Percentiles rank a stretch among this genome's conserved stretches.
These are phyloP conservation scores for Mongoloraphidia duomilia DNA, from an alignment of 2,888 invertebrate genomes.

Conservation along the genomic window DNA sequence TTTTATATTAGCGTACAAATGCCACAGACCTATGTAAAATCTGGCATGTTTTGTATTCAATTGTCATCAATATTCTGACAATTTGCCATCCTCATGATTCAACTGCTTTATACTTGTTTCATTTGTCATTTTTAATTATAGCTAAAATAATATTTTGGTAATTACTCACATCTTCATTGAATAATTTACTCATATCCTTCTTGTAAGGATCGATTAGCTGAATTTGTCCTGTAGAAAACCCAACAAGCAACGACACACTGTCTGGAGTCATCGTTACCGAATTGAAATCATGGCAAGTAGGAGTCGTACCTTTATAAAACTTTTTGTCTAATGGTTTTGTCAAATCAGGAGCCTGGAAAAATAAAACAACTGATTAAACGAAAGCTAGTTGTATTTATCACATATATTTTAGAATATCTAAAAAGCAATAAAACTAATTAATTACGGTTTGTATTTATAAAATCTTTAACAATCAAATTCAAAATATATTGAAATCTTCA, in stretches of 20 bases:
- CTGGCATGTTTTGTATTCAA: not conserved
- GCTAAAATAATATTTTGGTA: not conserved
- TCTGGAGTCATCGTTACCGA: conserved; percentile 64
- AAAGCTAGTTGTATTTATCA: no score
- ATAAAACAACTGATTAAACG: conserved; percentile 9
- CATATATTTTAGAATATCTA: no score
- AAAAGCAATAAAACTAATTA: no score
- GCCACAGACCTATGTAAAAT: no score
- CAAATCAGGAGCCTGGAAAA: conserved; percentile 74
- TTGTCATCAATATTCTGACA: not conserved
- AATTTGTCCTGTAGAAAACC: conserved; percentile 96
- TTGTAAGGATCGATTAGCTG: conserved; percentile 95
- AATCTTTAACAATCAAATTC: no score
- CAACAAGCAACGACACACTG: conserved; percentile 81
- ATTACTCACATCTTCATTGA: conserved; percentile 84
- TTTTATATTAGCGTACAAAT: no score
- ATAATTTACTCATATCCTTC: conserved; percentile 90
- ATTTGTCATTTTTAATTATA: not conserved
- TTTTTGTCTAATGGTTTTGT: conserved; percentile 96
- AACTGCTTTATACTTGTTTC: conserved; percentile 25
- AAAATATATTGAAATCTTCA: no score
- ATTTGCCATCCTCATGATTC: conserved; percentile 26
- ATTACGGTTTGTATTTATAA: no score
- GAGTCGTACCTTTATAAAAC: conserved; percentile 96
- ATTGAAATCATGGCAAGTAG: conserved; percentile 98